Conservation (phyloP, 2,797 vertebrate genomes). For the Rachycentron canadum region DNA sequence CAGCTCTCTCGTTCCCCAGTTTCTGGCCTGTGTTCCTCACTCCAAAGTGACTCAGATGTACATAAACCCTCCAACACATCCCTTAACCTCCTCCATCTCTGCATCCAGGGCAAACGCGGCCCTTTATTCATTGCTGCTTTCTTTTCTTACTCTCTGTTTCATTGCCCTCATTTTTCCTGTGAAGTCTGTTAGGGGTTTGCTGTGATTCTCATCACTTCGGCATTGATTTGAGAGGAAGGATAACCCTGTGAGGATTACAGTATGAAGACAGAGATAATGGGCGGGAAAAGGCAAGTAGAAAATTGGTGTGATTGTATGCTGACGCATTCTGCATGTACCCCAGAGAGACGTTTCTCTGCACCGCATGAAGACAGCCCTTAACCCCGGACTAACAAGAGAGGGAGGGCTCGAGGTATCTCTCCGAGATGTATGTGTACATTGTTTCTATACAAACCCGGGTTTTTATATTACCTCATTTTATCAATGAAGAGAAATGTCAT, state of each 20-base stretch:
- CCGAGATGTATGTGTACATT: too few relatives aligned
- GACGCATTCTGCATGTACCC: constrained; percentile 10
- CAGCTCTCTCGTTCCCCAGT: constrained; percentile 8
- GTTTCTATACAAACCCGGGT: too few relatives aligned
- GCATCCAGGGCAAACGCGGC: constrained; percentile 8
- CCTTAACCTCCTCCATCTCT: constrained; percentile 10
- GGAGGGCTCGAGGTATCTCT: neutral
- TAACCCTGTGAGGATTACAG: constrained; percentile 50
- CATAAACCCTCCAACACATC: constrained; percentile 9
- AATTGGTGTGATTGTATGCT: constrained; percentile 38
- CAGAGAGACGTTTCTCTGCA: constrained; percentile 17
- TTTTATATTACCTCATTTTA: neutral
- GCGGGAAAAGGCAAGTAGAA: constrained; percentile 29
- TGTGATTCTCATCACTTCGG: constrained; percentile 16
- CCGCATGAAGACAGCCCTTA: constrained; percentile 23
- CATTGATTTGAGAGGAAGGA: constrained; percentile 25
- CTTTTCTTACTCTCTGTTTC: constrained; percentile 24
- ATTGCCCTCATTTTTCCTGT: constrained; percentile 18
- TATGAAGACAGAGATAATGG: constrained; percentile 47
- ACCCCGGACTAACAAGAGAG: neutral
- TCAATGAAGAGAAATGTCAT: neutral
- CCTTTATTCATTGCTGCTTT: constrained; percentile 46
- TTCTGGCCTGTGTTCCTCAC: neutral
- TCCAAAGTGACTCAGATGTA: constrained; percentile 6
- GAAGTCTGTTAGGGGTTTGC: constrained; percentile 31